These are phyloP conservation scores for Cyphomyrus plagiostoma DNA, from an alignment of 2,113 vertebrate genomes.

Conservation along the genomic window DNA sequence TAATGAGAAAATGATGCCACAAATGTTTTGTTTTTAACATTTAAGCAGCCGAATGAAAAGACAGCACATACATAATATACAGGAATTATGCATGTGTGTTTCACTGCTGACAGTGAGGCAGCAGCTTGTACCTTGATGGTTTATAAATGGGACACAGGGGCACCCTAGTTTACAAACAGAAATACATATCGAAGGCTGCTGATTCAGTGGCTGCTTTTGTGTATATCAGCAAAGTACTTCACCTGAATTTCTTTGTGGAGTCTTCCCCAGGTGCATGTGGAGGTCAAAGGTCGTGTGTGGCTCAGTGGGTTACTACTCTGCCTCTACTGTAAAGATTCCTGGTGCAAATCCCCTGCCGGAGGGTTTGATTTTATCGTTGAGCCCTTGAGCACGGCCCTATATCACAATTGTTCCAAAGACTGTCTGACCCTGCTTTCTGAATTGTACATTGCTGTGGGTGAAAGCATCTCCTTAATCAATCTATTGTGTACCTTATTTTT, in stretches of 20 bases:
- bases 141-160: background rate
- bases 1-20: background rate
- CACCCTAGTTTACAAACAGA: background rate
- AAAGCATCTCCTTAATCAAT: background rate
- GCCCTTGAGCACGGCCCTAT: background rate
- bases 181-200: background rate
- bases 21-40: background rate
- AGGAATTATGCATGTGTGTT: background rate
- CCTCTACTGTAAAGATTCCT: background rate
- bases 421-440: background rate
- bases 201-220: background rate
- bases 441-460: background rate
- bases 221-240: background rate
- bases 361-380: background rate
- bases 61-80: background rate
- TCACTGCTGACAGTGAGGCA: background rate
- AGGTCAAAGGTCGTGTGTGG: background rate
- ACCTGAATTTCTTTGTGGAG: background rate
- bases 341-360: background rate
- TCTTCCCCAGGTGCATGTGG: background rate
- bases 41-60: background rate
- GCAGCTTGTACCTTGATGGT: background rate
- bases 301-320: background rate
- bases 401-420: background rate
- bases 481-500: background rate